phyloP scores from a whole-genome alignment of 1,140 invertebrate species.

The Macrostomum lignano region DNA sequence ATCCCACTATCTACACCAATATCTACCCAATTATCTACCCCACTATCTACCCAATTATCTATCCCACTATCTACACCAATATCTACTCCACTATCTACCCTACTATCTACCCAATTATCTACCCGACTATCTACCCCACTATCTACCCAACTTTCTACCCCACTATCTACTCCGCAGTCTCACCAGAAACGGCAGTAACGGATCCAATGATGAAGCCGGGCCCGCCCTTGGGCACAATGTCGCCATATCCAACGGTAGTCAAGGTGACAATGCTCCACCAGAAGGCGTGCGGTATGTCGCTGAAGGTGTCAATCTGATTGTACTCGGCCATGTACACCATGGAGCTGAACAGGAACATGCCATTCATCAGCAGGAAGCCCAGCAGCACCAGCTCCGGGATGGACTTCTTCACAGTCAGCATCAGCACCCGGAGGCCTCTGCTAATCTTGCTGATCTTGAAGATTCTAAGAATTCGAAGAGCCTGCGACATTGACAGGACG shows the following conservation, averaged over 20 bases:
- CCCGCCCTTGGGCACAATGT: neutral
- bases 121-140: no score
- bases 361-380: slow-evolving; percentile 91
- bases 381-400: slow-evolving; percentile 95
- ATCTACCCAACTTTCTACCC: no score
- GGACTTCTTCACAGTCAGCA: slow-evolving; percentile 83
- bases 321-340: slow-evolving; percentile 94
- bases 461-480: slow-evolving; percentile 3
- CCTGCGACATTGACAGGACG: neutral
- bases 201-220: neutral
- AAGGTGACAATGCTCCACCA: slow-evolving; percentile 2
- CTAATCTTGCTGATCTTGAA: slow-evolving; percentile 7
- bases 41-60: no score
- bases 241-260: neutral
- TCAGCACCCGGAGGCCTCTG: slow-evolving; percentile 27
- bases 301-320: slow-evolving; percentile 67
- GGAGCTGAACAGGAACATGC: slow-evolving; percentile 85
- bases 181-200: no score
- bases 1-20: no score
- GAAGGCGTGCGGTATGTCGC: slow-evolving; percentile 49
- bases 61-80: no score
- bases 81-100: no score
- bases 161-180: no score
- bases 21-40: no score
- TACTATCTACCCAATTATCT: no score